These are phyloP conservation scores for Paraplagusia blochii DNA, from an alignment of 2,113 vertebrate genomes.

Conservation along the genomic window DNA sequence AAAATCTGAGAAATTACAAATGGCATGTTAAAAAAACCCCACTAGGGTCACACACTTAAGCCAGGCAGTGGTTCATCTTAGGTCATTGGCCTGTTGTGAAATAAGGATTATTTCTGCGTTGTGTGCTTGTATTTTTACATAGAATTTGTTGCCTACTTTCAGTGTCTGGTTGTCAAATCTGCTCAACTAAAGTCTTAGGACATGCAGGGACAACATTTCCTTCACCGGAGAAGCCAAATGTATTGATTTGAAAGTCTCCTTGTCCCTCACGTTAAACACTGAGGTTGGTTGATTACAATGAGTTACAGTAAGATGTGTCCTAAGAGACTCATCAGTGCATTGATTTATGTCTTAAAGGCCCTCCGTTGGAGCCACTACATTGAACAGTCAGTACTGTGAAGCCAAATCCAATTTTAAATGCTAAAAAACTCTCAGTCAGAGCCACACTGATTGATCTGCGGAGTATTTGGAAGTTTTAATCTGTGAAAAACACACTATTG, in stretches of 20 bases:
- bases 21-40: too few relatives aligned
- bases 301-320: conserved; percentile 29
- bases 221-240: neutral
- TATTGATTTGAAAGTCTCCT: conserved; percentile 16
- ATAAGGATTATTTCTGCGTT: too few relatives aligned
- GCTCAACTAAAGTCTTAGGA: too few relatives aligned
- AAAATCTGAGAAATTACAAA: too few relatives aligned
- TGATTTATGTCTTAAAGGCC: conserved; percentile 38
- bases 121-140: too few relatives aligned
- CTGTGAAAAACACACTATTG: conserved; percentile 2
- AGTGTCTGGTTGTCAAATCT: too few relatives aligned
- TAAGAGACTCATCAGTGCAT: conserved; percentile 27
- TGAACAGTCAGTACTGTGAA: neutral
- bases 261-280: conserved; percentile 2
- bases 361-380: conserved; percentile 17
- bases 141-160: too few relatives aligned
- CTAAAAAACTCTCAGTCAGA: conserved; percentile 5
- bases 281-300: conserved; percentile 8
- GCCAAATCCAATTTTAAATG: neutral
- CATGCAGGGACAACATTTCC: neutral
- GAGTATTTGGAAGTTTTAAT: conserved; percentile 26
- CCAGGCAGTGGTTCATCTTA: too few relatives aligned
- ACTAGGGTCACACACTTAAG: too few relatives aligned
- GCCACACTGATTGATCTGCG: neutral
- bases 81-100: too few relatives aligned